These are phyloP conservation scores for Brachyalestes nurse DNA, from an alignment of 2,797 vertebrate species.

Conservation along the genomic window DNA sequence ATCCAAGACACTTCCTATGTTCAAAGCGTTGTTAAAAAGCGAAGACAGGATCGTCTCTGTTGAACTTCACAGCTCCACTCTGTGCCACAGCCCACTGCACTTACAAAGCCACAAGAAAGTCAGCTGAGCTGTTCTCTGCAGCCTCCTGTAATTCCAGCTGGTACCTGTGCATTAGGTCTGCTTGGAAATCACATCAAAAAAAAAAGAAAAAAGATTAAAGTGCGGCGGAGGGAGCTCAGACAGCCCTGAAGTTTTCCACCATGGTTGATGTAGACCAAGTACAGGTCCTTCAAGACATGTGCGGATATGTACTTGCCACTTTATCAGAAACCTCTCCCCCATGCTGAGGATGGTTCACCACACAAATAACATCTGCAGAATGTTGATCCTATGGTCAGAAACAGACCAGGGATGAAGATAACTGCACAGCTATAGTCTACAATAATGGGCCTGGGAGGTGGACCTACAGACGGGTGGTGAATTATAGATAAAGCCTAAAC, in stretches of 20 bases:
- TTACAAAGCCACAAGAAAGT: conserved; percentile 80
- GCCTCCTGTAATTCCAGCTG: conserved; percentile 77
- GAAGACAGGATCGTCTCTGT: conserved; percentile 69
- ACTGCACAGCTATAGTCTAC: no score
- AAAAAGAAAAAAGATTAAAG: conserved; percentile 69
- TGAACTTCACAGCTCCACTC: conserved; percentile 73
- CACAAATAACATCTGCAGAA: no score
- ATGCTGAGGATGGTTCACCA: no score
- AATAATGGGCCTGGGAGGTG: no score
- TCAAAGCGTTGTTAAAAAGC: conserved; percentile 71
- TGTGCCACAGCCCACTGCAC: conserved; percentile 70
- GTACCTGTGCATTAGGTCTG: conserved; percentile 73
- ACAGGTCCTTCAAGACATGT: no score
- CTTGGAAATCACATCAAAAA: conserved; percentile 69
- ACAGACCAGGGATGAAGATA: no score
- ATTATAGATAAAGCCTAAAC: no score
- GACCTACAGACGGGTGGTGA: no score
- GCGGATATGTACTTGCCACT: no score
- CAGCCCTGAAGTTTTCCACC: background rate
- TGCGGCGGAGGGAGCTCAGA: conserved; percentile 44
- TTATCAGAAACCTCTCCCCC: no score
- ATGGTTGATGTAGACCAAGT: no score
- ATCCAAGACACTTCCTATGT: conserved; percentile 74
- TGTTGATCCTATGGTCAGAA: no score
- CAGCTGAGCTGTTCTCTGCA: conserved; percentile 72